Base-by-base conservation (phyloP, 1,140 invertebrate species). In the Delia radicum region DNA sequence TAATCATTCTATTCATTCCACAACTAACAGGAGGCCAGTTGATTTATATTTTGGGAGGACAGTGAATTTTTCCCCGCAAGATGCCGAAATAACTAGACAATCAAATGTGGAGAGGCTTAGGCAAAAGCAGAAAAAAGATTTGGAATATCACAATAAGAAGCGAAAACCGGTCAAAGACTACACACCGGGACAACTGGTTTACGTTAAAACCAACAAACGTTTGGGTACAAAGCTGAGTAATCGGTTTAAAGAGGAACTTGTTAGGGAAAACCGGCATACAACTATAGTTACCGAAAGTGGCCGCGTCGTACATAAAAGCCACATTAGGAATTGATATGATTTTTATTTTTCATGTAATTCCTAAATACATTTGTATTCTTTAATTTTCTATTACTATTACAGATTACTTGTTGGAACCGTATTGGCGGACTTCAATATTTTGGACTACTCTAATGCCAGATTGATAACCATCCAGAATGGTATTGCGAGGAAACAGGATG, bases 1-100 rank as follows among this genome's bases (percentile, higher is more conserved):
- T 2, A 75, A 75, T 7, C 33, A 28, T 42, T 37, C 33, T 28
- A 21, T 63, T 69, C 21, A 28, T 13, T 21, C 12, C 24, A 37
- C 18, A 29, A 72, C 37, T 88, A 90, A 48, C 24, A 67, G 28
- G 15, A 67, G 24, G 31, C 28, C 28, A 4, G 63, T 67, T 2
- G 63, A 67, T 6, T 3, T 29, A 4, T 67, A n/a, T 13, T 62
- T 67, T 67, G 28, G 63, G 7, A 0, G 28, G 6, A 67, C 15
- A n/a, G 12, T 48, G 13, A 15, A 48, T 15, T 5, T 48, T 48
- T 48, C 42, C 4, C 42, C 42, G 10, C 31, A 33, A 33, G 10
- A 33, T n/a, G 13, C 13, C n/a, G 42, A 48, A 15, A 48, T 15
- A 62, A 62, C 55, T 26, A 24, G 55, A 24, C 55, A 10, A 2